phyloP scores from a whole-genome alignment of 2,797 vertebrate genomes.

The Fratercula arctica region DNA sequence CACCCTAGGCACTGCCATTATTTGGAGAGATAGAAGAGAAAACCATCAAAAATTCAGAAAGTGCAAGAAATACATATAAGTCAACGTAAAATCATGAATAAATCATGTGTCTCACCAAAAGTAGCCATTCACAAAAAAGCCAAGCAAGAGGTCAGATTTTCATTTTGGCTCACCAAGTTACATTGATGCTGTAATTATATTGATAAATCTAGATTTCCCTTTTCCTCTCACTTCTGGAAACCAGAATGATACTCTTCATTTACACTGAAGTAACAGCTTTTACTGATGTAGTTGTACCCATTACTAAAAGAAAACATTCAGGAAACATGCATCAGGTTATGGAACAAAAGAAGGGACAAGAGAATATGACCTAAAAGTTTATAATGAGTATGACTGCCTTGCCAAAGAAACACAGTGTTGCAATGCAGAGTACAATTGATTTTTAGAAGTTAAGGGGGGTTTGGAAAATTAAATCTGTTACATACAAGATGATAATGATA shows the following conservation, averaged over 20 bases:
- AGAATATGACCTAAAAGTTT: neutral
- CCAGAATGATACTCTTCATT: neutral
- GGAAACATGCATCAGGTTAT: conserved; percentile 29
- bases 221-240: conserved; percentile 20
- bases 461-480: neutral
- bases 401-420: neutral
- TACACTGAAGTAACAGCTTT: neutral
- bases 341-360: neutral
- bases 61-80: neutral
- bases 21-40: neutral
- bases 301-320: conserved; percentile 6
- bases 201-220: neutral
- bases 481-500: neutral
- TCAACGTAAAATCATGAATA: neutral
- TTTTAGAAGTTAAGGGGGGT: neutral
- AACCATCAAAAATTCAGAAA: neutral
- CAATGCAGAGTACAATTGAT: neutral
- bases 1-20: neutral
- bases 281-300: neutral
- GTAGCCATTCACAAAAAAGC: neutral
- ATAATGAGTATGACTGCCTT: neutral
- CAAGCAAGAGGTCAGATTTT: neutral
- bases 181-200: neutral
- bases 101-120: neutral
- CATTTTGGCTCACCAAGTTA: conserved; percentile 13